Evolutionary conservation across 2,797 vertebrate genomes (phyloP), one percentile per base, ranked within the genome.

Genomic region (Prunella strophiata): DNA sequence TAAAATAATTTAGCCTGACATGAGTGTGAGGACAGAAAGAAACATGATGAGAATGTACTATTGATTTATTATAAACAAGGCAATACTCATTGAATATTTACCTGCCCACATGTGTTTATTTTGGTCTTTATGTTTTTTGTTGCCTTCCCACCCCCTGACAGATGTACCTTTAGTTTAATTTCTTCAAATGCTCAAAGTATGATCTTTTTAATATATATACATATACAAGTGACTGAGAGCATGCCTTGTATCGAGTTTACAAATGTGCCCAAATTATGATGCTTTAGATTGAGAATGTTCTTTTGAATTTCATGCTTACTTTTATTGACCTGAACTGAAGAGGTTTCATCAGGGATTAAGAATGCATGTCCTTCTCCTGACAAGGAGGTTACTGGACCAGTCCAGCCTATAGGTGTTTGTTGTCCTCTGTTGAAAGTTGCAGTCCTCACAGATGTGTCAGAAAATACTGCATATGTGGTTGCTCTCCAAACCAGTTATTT

Each of bases 401-500:
- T 66, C 45, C 55, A 59, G 52, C 74, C 54, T 26, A 29, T 50
- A 59, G 51, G 68, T 73, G 42, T 62, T 58, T 62, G 36, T 52
- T 93, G 52, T 89, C 45, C 91, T 85, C 45, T 71, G 62, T 67
- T 92, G 71, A 57, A 82, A 91, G 25, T 12, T 85, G 68, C 61
- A 30, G 45, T 80, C 52, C 27, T 83, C 22, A 71, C 54, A 58
- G 57, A 57, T 85, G 87, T 71, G 68, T 96, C 89, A 83, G 91
- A 63, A 94, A 88, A 83, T 54, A 43, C 36, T 0, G 3, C 57
- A 3, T 61, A 5, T 11, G 25, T 67, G 79, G 76, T 93, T 84
- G 72, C 54, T 83, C 22, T 95, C 85, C 91, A 88, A 91, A 80
- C 61, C 27, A 65, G 82, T 88, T 85, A 58, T 92, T 92, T 89